Conservation (phyloP, 2,113 vertebrate genomes). For the Ahaetulla prasina region DNA sequence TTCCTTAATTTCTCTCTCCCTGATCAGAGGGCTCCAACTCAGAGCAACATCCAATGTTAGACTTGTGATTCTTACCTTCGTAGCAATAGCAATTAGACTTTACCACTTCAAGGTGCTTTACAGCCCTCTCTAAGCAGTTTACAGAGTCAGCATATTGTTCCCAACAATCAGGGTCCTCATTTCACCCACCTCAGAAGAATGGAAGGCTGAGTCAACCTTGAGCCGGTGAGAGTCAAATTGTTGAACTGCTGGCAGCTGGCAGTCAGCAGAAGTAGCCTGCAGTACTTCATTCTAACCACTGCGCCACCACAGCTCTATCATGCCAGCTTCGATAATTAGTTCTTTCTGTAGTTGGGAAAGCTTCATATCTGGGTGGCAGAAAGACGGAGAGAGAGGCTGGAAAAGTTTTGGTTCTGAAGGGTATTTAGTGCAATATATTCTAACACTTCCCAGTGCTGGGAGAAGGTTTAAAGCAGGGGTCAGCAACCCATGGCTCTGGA, state of each 20-base stretch:
- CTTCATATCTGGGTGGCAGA: background rate
- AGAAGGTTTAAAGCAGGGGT: background rate
- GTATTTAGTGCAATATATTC: background rate
- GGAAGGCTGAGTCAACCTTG: background rate
- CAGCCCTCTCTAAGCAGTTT: background rate
- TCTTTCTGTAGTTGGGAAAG: background rate
- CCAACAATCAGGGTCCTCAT: background rate
- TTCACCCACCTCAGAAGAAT: background rate
- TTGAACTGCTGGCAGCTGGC: background rate
- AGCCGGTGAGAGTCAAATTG: background rate
- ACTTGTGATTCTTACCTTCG: background rate
- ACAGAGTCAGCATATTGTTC: background rate
- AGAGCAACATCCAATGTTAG: background rate
- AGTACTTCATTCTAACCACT: background rate
- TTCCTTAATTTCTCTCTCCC: background rate
- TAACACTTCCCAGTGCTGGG: background rate
- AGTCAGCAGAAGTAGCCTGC: background rate
- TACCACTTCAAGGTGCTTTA: background rate
- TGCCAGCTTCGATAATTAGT: background rate
- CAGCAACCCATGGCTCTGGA: too few relatives aligned
- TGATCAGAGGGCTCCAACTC: background rate
- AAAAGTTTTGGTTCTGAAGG: background rate
- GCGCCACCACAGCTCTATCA: background rate
- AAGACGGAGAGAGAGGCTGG: background rate
- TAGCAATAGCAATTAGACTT: background rate